A percentile compares a stretch with the other conserved stretches of the same genome.
These are phyloP conservation scores for Mya arenaria DNA, from an alignment of 1,140 invertebrate species.

Conservation along the genomic window DNA sequence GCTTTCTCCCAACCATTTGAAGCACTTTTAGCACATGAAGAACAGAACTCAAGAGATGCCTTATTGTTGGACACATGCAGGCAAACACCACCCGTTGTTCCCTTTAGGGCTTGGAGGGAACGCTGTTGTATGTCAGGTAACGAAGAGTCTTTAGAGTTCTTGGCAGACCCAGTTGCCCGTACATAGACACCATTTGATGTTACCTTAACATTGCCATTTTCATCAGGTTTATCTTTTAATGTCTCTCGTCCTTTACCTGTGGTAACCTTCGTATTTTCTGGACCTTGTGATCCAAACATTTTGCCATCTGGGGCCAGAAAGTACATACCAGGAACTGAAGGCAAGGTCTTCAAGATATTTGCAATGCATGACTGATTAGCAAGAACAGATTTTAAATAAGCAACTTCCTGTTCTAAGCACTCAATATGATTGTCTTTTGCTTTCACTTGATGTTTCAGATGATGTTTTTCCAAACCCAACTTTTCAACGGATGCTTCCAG, in stretches of 20 bases:
- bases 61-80: conserved; percentile 40
- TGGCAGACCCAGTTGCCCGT: neutral
- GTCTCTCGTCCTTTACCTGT: too few species aligned
- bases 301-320: neutral
- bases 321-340: neutral
- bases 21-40: conserved; percentile 35
- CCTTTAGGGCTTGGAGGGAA: neutral
- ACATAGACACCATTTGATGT: conserved; percentile 18
- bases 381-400: conserved; percentile 26
- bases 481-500: neutral
- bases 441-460: neutral
- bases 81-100: conserved; percentile 23
- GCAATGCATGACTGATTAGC: conserved; percentile 36
- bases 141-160: neutral
- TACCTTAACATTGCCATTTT: conserved; percentile 15
- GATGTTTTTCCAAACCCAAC: neutral
- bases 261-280: too few species aligned
- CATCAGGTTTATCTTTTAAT: neutral
- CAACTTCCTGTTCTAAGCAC: conserved; percentile 7
- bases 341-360: neutral
- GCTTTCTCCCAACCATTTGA: conserved; percentile 2
- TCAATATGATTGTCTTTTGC: neutral
- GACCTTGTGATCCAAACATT: too few species aligned
- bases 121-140: neutral
- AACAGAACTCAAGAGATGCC: conserved; percentile 42